Percentiles rank a stretch among this genome's conserved stretches.
phyloP scores from a whole-genome alignment of 2,113 vertebrate species.

The Sardina pilchardus region DNA sequence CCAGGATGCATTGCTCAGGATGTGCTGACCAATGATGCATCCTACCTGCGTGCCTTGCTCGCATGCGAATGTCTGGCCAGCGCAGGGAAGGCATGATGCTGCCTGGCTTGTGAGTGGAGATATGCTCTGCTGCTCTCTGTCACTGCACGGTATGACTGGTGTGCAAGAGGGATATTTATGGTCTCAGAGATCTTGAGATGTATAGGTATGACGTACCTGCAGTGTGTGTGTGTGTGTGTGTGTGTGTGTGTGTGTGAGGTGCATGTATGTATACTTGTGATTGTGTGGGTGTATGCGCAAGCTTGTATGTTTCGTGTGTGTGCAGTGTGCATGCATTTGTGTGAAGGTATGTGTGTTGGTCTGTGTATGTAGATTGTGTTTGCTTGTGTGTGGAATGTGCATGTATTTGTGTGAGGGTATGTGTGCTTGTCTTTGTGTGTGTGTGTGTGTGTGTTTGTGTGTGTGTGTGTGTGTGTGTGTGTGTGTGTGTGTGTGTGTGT shows the following conservation, averaged over 20 bases:
- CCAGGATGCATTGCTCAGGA: slow-evolving; percentile 10
- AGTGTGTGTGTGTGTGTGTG: neutral
- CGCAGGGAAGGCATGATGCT: neutral
- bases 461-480: neutral
- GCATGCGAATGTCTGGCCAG: neutral
- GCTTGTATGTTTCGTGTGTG: neutral
- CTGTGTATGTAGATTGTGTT: neutral
- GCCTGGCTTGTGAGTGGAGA: neutral
- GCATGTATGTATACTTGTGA: neutral
- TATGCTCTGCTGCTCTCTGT: neutral
- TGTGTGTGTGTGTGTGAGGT: neutral
- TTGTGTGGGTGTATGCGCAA: neutral
- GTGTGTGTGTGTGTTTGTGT: neutral
- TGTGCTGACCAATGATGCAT: slow-evolving; percentile 4
- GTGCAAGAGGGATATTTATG: neutral
- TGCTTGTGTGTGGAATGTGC: neutral
- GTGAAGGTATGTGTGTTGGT: neutral
- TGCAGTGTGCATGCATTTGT: neutral
- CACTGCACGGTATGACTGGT: no score
- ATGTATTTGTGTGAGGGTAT: neutral
- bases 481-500: neutral
- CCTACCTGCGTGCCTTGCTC: slow-evolving; percentile 4
- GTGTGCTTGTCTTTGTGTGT: neutral
- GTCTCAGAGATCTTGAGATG: neutral
- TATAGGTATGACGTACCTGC: neutral